Evolutionary conservation across 2,888 invertebrate genomes (phyloP), one percentile per base, ranked within the genome.

Genomic region (Stenchaetothrips biformis): DNA sequence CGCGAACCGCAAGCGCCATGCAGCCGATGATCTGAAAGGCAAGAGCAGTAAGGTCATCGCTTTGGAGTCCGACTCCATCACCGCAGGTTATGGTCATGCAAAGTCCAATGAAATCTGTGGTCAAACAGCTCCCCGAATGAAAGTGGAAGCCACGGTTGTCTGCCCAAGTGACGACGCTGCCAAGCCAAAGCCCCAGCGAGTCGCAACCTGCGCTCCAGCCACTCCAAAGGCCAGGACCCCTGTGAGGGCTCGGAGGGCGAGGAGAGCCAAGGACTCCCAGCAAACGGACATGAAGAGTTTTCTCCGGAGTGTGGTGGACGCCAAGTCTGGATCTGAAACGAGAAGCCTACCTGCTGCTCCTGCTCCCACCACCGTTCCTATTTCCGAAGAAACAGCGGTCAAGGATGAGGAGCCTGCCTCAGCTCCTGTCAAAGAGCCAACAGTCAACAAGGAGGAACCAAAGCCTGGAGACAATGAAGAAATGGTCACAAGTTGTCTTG

Each of bases 1-100:
- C 86, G 92, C 90, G 86, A 92, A 91, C 84, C 90, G 94, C 85
- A 95, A 95, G 88, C 90, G 94, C 84, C 89, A 91, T 81, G 92
- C 92, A n/a, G 86, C 88, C 11, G 93, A 94, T 79, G 94, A 94
- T 85, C 85, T 88, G 80, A 87, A 88, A 74, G 67, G 67, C 67
- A 74, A 21, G 25, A 74, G 16, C 18, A 18, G 21, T 25, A 74
- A 74, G 25, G 11, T 74, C 7, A 74, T 21, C 11, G 67, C 67
- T 25, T 25, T 74, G 25, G 67, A 74, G 1, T 74, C 67, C 0
- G 67, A 74, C 67, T 25, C 25, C 67, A 18, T 13, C 18, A 74
- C 25, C 4, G 21, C 67, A 74, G 67, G 67, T 74, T 74, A 74
- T 74, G 67, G 67, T 25, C 67, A 25, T 7, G 21, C 25, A 74